A percentile compares a stretch with the other conserved stretches of the same genome.
phyloP scores from a whole-genome alignment of 2,797 vertebrate species.

The Hemitrygon akajei region DNA sequence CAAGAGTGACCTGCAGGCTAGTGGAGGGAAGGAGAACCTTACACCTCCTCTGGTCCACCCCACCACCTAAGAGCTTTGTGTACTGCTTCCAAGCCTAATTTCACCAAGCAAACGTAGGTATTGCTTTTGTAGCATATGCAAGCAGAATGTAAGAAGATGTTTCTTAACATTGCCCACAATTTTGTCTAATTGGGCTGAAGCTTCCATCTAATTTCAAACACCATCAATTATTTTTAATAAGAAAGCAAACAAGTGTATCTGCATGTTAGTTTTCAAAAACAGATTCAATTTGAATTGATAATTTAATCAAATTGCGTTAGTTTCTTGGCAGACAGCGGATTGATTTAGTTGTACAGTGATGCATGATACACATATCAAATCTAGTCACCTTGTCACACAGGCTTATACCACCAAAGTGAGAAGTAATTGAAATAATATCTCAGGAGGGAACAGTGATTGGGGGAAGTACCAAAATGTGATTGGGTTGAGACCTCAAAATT shows the following conservation, averaged over 20 bases:
- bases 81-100: no score
- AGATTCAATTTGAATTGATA: slow-evolving; percentile 29
- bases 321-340: not conserved
- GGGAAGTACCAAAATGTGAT: not conserved
- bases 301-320: not conserved
- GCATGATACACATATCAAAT: not conserved
- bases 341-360: not conserved
- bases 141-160: not conserved
- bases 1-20: no score
- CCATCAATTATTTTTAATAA: slow-evolving; percentile 16
- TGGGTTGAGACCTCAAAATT: not conserved
- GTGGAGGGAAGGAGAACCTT: no score
- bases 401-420: not conserved
- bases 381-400: not conserved
- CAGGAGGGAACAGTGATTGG: not conserved
- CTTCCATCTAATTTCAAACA: slow-evolving; percentile 5
- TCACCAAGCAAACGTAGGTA: no score
- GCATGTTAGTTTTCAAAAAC: not conserved
- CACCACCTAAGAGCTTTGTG: no score
- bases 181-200: not conserved
- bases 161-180: not conserved
- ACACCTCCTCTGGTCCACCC: no score
- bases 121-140: no score
- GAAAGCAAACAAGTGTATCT: not conserved
- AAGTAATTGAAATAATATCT: no score